phyloP scores from a whole-genome alignment of 2,797 vertebrate genomes.

The Chelonia mydas region DNA sequence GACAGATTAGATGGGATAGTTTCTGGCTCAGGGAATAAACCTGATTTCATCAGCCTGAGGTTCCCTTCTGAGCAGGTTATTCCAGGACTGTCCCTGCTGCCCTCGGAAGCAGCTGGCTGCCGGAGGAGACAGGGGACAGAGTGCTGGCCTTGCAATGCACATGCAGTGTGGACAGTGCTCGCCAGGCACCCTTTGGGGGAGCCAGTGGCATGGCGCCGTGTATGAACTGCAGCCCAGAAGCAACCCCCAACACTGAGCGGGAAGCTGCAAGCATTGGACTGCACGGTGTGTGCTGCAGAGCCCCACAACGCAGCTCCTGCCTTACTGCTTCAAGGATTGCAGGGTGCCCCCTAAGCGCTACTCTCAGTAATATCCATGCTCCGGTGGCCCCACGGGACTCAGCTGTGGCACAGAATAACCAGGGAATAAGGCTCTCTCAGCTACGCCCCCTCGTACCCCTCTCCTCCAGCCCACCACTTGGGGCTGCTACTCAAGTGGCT shows the following conservation, averaged over 20 bases:
- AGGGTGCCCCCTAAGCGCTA: not conserved
- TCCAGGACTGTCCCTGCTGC: not conserved
- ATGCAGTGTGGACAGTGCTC: not conserved
- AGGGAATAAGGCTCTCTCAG: too few relatives aligned
- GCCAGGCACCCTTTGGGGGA: not conserved
- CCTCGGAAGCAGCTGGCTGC: not conserved
- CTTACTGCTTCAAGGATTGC: not conserved
- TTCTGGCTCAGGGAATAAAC: not conserved
- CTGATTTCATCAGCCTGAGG: not conserved
- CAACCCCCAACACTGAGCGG: not conserved
- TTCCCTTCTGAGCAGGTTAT: not conserved
- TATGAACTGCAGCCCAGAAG: not conserved
- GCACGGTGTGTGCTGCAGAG: not conserved
- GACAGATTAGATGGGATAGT: not conserved
- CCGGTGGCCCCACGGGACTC: not conserved
- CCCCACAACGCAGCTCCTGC: not conserved
- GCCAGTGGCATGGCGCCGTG: not conserved
- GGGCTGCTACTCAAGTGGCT: too few relatives aligned
- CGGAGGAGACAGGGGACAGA: not conserved
- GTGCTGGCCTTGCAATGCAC: not conserved
- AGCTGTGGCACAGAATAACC: not conserved
- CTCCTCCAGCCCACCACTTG: not conserved
- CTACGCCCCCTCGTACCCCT: not conserved
- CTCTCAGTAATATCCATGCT: not conserved
- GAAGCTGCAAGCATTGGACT: not conserved